phyloP scores from a whole-genome alignment of 2,888 invertebrate genomes.

The Lycaena phlaeas region DNA sequence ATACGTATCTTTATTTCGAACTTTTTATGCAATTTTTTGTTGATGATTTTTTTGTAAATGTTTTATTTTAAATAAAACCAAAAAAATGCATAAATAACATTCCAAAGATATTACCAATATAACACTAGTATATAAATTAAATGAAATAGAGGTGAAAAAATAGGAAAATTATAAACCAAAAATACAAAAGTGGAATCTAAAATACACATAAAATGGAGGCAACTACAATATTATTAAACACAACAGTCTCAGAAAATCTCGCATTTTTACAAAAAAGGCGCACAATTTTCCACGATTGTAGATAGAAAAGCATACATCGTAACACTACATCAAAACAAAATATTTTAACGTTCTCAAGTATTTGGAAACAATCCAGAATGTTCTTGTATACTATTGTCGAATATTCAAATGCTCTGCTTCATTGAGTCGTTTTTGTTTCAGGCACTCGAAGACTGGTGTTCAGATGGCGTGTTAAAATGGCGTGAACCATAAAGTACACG shows the following conservation, averaged over 20 bases:
- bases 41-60: no score
- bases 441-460: background rate
- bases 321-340: constrained; percentile 24
- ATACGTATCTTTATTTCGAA: no score
- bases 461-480: constrained; percentile 3
- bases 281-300: constrained; percentile 15
- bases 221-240: background rate
- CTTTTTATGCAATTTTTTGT: no score
- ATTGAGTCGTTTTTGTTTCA: constrained; percentile 9
- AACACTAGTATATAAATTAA: no score
- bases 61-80: no score
- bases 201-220: constrained; percentile 4
- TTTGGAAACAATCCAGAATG: constrained; percentile 23
- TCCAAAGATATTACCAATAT: no score
- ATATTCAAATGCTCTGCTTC: constrained; percentile 27
- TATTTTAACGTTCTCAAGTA: constrained; percentile 23
- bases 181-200: no score
- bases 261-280: constrained; percentile 15
- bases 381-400: constrained; percentile 23
- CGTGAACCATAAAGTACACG: background rate
- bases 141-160: no score
- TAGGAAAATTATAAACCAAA: no score
- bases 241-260: constrained; percentile 9
- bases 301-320: constrained; percentile 17
- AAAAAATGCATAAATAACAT: no score